Evolutionary conservation across 2,797 vertebrate genomes (phyloP).

Genomic region (Neosalanx taihuensis): DNA sequence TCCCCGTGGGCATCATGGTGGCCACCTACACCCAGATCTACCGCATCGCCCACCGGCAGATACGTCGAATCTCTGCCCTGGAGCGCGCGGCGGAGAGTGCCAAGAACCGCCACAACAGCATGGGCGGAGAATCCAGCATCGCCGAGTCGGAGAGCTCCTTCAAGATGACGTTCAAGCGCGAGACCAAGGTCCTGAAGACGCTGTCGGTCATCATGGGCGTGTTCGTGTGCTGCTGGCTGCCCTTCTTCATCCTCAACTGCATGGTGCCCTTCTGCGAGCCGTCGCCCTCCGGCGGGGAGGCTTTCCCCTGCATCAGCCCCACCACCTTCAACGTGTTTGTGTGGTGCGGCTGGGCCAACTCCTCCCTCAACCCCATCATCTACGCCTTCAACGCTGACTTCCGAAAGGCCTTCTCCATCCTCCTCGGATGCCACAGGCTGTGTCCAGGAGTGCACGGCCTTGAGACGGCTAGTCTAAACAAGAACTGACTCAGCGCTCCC

Average conservation of each 20-base stretch:
- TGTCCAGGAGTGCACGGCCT: conserved; percentile 86
- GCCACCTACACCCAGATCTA: conserved; percentile 98
- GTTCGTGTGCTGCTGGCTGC: conserved; percentile 98
- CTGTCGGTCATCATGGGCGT: conserved; percentile 98
- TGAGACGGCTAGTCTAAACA: conserved; percentile 93
- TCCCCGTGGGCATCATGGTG: conserved; percentile 97
- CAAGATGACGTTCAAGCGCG: conserved; percentile 95
- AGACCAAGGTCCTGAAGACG: conserved; percentile 97
- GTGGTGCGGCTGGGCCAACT: conserved; percentile 99
- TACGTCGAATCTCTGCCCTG: conserved; percentile 90
- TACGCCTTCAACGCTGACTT: conserved; percentile 99
- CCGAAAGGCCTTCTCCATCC: conserved; percentile 93
- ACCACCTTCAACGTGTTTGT: conserved; percentile 95
- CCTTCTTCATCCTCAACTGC: conserved; percentile 97
- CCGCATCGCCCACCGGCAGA: conserved; percentile 95
- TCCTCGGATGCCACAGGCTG: conserved; percentile 92
- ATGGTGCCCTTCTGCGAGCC: conserved; percentile 96
- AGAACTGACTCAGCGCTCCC: conserved; percentile 78
- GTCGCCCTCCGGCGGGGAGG: conserved; percentile 63
- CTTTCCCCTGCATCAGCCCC: conserved; percentile 90
- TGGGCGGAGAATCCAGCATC: conserved; percentile 79
- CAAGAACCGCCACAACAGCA: conserved; percentile 89
- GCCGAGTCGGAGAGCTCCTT: conserved; percentile 91
- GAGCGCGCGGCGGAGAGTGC: conserved; percentile 95
- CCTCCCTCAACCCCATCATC: conserved; percentile 97